A percentile compares a stretch with the other conserved stretches of the same genome.
Conservation (phyloP, 2,797 vertebrate species). For the Columba guinea region DNA sequence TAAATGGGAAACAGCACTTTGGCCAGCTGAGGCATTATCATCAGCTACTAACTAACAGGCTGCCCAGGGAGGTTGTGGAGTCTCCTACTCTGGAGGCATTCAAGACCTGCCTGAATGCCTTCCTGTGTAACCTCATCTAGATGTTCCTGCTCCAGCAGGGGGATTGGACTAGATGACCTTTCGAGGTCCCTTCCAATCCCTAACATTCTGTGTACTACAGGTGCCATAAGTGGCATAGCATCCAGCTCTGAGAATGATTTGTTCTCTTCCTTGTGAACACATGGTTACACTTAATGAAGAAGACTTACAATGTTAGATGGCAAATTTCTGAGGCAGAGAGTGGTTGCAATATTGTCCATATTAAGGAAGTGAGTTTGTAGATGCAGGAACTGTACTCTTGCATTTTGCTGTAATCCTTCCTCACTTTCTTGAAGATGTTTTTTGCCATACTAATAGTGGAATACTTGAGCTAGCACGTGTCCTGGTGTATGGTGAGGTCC, state of each 20-base stretch:
- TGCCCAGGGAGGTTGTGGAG: no score
- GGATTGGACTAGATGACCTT: no score
- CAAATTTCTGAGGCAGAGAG: not conserved
- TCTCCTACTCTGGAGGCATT: no score
- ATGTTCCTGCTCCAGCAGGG: no score
- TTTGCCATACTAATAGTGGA: not conserved
- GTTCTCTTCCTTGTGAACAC: not conserved
- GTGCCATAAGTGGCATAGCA: not conserved
- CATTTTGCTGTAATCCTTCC: not conserved
- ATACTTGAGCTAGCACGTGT: not conserved
- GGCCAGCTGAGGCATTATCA: not conserved
- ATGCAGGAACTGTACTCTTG: not conserved
- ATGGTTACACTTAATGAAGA: not conserved
- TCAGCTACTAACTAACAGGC: not conserved
- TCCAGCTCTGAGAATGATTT: not conserved
- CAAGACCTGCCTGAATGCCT: no score
- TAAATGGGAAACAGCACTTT: not conserved
- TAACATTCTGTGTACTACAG: not conserved
- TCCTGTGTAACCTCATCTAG: no score
- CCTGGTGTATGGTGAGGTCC: not conserved
- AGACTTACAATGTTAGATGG: not conserved
- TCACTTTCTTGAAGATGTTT: not conserved
- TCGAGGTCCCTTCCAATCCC: no score
- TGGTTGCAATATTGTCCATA: not conserved
- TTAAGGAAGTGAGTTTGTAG: not conserved